Base-by-base conservation (phyloP, 2,888 invertebrate genomes). In the Pristionchus fissidentatus region DNA sequence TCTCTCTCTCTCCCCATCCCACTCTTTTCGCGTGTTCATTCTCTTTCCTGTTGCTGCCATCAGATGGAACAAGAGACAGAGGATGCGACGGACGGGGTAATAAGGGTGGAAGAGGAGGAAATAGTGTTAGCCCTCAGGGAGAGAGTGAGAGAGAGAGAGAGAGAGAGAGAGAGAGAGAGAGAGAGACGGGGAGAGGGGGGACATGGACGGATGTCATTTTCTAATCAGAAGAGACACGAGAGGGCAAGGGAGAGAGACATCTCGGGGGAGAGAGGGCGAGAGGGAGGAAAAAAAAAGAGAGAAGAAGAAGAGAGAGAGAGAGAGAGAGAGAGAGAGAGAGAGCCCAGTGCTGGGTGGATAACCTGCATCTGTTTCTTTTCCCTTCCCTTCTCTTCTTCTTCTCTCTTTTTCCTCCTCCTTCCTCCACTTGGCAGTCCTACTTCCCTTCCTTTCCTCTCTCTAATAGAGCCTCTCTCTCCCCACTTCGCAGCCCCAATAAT, bases 291-390 rank as follows among this genome's bases (percentile, higher is more conserved):
- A 49, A 35, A 43, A 49, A 57, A 29, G 26, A 38, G 57, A 49
- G 57, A 35, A 78, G 57, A 19, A 32, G 29, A n/a, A 22, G 22
- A 49, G 35, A 15, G 78, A 78, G 52, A 35, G 43, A 38, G 38
- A 29, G 41, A 49, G 19, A 57, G 5, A 26, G 8, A 49, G 35
- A 22, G 22, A 49, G 35, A 15, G 78, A 78, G 52, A 35, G 43
- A 38, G 38, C n/a, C 26, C 29, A 4, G 35, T 3, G n/a, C 15
- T 35, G 35, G 7, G 46, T 26, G 35, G 55, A 66, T 46, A 46
- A 41, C 82, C 62, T 46, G 43, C 41, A 46, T 52, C 66, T 66
- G 38, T 75, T 79, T 57, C 83, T 43, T 41, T 60, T 41, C 41
- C 38, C 22, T 43, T 46, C 13, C 32, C 26, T 15, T 55, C 26